Conservation (phyloP, 2,113 vertebrate species). For the Ia io region DNA sequence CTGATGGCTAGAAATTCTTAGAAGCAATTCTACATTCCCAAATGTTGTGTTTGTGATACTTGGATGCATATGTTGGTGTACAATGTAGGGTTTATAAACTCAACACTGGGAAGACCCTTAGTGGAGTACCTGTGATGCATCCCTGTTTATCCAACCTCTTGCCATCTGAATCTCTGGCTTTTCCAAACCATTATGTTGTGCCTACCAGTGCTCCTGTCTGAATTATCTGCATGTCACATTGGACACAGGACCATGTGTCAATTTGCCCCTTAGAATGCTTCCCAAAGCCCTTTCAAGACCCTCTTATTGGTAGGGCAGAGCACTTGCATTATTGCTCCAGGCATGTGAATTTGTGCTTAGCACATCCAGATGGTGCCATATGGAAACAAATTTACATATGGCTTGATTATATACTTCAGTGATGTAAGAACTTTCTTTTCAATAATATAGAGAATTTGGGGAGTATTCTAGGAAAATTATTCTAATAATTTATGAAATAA, state of each 20-base stretch:
- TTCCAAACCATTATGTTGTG: not conserved
- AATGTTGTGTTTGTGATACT: not conserved
- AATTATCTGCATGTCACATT: not conserved
- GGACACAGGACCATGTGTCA: not conserved
- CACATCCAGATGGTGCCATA: not conserved
- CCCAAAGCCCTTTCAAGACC: not conserved
- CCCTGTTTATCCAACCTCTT: not conserved
- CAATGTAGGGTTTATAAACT: not conserved
- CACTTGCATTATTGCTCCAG: not conserved
- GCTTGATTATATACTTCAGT: constrained; percentile 23
- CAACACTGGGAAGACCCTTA: not conserved
- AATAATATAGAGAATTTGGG: not conserved
- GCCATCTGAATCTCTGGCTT: not conserved
- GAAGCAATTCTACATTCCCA: not conserved
- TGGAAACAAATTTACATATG: constrained; percentile 28
- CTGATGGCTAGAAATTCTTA: not conserved
- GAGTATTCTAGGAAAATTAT: not conserved
- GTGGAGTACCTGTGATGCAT: too few relatives aligned
- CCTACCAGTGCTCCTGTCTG: not conserved
- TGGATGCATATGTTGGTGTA: not conserved
- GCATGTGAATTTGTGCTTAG: not conserved
- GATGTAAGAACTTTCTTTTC: not conserved
- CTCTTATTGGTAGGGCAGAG: not conserved
- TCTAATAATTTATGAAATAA: not conserved
- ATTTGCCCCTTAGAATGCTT: not conserved